Percentiles rank a stretch among this genome's conserved stretches.
Evolutionary conservation across 2,797 vertebrate genomes (phyloP).

Genomic region (Morelia viridis): DNA sequence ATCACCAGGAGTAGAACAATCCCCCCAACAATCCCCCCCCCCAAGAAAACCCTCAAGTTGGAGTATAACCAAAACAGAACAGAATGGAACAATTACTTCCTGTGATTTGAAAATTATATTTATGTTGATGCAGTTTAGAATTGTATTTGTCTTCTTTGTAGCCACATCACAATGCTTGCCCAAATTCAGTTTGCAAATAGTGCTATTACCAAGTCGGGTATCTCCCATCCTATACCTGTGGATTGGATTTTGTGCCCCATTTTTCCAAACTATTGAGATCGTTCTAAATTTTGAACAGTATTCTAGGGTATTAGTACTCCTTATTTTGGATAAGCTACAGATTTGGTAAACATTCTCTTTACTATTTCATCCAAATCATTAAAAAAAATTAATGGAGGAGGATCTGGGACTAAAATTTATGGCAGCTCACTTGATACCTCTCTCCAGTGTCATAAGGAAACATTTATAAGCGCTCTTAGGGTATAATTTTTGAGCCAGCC

Average conservation of each 20-base stretch:
- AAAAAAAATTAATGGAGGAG: neutral
- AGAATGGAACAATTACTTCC: neutral
- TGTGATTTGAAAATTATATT: neutral
- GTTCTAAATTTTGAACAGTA: neutral
- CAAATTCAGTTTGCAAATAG: neutral
- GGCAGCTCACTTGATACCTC: neutral
- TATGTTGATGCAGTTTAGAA: neutral
- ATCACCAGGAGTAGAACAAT: neutral
- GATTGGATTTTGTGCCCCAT: neutral
- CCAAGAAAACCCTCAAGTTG: neutral
- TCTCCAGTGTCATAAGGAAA: neutral
- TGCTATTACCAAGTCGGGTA: neutral
- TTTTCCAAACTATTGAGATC: neutral
- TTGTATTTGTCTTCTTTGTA: neutral
- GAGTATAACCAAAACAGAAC: neutral
- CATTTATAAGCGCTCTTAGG: neutral
- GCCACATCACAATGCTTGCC: neutral
- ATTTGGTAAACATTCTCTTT: neutral
- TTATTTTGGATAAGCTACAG: neutral
- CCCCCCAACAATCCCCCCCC: neutral
- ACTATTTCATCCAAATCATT: neutral
- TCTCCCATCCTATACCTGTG: neutral
- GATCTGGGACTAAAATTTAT: neutral
- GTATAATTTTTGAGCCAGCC: neutral
- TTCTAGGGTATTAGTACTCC: neutral